Base-by-base conservation (phyloP, 2,113 vertebrate genomes). In the Solea senegalensis region DNA sequence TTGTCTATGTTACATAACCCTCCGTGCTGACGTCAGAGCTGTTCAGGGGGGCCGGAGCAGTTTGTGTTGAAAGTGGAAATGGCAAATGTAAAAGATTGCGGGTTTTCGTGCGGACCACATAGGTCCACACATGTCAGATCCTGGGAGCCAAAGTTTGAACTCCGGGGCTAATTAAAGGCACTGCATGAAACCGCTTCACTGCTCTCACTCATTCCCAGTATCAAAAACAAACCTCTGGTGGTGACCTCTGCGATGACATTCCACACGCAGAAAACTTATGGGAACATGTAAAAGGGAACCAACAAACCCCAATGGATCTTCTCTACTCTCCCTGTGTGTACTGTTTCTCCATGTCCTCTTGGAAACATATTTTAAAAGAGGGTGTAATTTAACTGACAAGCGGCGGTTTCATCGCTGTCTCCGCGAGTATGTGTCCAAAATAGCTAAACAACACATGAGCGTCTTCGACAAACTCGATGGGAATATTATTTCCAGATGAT, bases 1-100 rank as follows among this genome's bases (percentile, higher is more conserved):
- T 80, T 82, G 75, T 70, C 45, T 68, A 15, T 57, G 73, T 82
- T 82, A 70, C 58, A 64, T 78, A 78, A 83, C 15, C 12, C 21
- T 21, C 9, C 2, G 12, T 13, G 64, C 39, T 61, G 61, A 70
- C 7, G 15, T 45, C 56, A 54, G 40, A 76, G 16, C 43, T 28
- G 34, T 10, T 2, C 44, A 7, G 45, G n/a, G 40, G 52, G 57
- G 54, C 16, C 13, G 41, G 34, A 55, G 13, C 40, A 39, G 21
- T 21, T 45, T 27, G 15, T 14, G 43, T 8, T 63, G 45, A 34
- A 72, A 80, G 64, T 51, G 15, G 1, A 70, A 76, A 59, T 28
- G 54, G n/a, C 39, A 65, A 27, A 43, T 15, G 11, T 49, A 21
- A 62, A 61, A 54, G 21, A 27, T 45, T 45, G 27, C 9, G 43